Percentiles rank a stretch among this genome's conserved stretches.
phyloP scores from a whole-genome alignment of 1,140 invertebrate species.

The Schlechtendalia chinensis region DNA sequence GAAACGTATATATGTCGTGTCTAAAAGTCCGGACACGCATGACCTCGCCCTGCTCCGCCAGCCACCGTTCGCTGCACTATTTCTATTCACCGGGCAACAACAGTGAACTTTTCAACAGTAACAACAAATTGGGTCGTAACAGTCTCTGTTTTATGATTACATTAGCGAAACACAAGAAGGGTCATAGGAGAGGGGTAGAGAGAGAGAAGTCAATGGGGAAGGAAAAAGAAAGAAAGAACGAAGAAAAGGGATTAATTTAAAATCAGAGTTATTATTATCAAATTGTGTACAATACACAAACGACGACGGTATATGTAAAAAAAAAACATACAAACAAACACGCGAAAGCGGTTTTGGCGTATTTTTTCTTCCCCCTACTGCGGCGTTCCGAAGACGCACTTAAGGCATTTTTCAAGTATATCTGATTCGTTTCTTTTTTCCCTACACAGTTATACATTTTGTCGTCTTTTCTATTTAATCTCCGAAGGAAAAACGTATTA shows the following conservation, averaged over 20 bases:
- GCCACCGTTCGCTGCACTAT: not conserved
- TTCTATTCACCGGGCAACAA: not conserved
- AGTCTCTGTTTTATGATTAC: constrained; percentile 42
- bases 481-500: constrained; percentile 36
- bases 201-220: not conserved
- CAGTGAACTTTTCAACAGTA: constrained; percentile 43
- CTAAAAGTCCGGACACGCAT: constrained; percentile 42
- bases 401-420: constrained; percentile 39
- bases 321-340: constrained; percentile 35
- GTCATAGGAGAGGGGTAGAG: not conserved
- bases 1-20: constrained; percentile 42
- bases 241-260: constrained; percentile 26
- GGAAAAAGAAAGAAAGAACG: not conserved
- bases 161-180: constrained; percentile 30
- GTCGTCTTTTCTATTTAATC: constrained; percentile 48
- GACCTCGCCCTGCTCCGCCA: not conserved
- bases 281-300: constrained; percentile 31
- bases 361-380: not conserved
- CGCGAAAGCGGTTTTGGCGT: constrained; percentile 7
- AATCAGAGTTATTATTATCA: constrained; percentile 40
- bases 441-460: constrained; percentile 22
- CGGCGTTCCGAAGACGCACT: constrained; percentile 12
- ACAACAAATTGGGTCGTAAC: constrained; percentile 37
- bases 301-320: constrained; percentile 30
- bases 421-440: constrained; percentile 34